Conservation (phyloP, 2,113 vertebrate genomes). For the Aegypius monachus region DNA sequence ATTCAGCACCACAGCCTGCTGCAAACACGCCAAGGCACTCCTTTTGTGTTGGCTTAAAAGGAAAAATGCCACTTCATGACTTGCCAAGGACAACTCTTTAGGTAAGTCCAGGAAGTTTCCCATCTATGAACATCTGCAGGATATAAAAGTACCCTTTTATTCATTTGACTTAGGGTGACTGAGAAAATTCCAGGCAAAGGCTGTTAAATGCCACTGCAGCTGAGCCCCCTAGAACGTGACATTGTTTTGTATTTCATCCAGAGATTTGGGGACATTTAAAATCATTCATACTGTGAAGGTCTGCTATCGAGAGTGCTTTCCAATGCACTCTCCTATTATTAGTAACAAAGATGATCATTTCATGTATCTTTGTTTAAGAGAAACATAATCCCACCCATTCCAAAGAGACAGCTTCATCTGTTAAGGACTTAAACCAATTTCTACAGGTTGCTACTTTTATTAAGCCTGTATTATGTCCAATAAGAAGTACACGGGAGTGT, state of each 20-base stretch:
- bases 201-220: not conserved
- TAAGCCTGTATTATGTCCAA: not conserved
- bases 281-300: not conserved
- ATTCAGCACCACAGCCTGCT: not conserved
- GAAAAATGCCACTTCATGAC: not conserved
- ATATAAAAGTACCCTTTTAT: not conserved
- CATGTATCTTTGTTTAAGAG: not conserved
- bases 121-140: not conserved
- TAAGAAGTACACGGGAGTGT: not conserved
- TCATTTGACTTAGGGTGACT: not conserved
- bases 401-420: conserved; percentile 19
- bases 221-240: not conserved
- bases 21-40: not conserved
- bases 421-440: conserved; percentile 1
- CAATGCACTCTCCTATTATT: not conserved
- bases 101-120: not conserved
- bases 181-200: not conserved
- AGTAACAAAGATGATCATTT: conserved; percentile 10
- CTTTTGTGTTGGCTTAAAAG: not conserved
- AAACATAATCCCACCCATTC: conserved; percentile 17
- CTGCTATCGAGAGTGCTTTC: not conserved
- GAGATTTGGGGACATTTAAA: not conserved
- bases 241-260: not conserved
- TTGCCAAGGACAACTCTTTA: not conserved
- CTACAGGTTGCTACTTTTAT: not conserved